phyloP scores from a whole-genome alignment of 30 jellyfish, hydroid and myxozoan genomes.

The Aurelia coerulea region DNA sequence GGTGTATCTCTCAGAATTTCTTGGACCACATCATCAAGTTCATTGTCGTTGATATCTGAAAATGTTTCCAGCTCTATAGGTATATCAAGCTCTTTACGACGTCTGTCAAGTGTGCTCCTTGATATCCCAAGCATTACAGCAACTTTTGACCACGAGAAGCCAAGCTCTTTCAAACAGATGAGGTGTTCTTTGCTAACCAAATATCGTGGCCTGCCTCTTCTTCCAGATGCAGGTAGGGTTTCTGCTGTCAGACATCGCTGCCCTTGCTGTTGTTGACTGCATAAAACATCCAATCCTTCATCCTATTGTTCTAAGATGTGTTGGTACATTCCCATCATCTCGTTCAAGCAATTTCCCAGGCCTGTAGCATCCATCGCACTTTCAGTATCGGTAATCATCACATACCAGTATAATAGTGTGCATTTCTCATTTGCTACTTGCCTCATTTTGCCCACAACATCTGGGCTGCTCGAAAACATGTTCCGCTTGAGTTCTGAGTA shows the following conservation, averaged over 20 bases:
- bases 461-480: constrained; percentile 25
- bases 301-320: no score
- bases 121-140: constrained; percentile 13
- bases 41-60: constrained; percentile 22
- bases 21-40: constrained; percentile 19
- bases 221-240: constrained; percentile 22
- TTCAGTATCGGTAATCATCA: not conserved
- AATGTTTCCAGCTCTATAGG: constrained; percentile 23
- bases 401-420: not conserved
- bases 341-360: no score
- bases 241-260: constrained; percentile 6
- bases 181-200: constrained; percentile 12
- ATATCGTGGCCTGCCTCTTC: constrained; percentile 33
- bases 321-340: no score
- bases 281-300: no score
- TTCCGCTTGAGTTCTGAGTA: constrained; percentile 7
- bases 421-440: constrained; percentile 17
- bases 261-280: no score
- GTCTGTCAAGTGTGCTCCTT: constrained; percentile 32
- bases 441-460: constrained; percentile 16
- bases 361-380: no score
- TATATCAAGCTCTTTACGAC: constrained; percentile 6
- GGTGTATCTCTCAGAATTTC: constrained; percentile 35
- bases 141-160: no score
- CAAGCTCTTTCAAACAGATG: constrained; percentile 5